Percentiles rank a stretch among this genome's conserved stretches.
Evolutionary conservation across 2,113 vertebrate species (phyloP).

Genomic region (Vulpes lagopus): DNA sequence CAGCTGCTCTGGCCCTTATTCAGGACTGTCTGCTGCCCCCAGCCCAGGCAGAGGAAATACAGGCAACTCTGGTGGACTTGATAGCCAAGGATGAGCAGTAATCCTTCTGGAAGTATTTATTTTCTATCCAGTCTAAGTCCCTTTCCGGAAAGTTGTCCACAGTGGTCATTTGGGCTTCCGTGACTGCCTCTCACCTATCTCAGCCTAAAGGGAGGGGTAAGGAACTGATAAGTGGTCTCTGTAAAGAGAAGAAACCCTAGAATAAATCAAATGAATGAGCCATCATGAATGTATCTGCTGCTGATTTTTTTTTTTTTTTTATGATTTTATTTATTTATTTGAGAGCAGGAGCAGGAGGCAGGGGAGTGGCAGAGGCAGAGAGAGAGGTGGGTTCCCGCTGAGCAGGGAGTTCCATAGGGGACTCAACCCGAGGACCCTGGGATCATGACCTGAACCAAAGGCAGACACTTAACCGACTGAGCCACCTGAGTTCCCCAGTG

Average conservation of each 20-base stretch:
- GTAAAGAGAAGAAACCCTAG: neutral
- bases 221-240: neutral
- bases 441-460: no score
- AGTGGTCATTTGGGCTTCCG: neutral
- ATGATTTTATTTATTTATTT: no score
- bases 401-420: no score
- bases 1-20: constrained; percentile 86
- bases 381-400: no score
- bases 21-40: constrained; percentile 88
- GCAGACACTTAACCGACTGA: no score
- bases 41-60: constrained; percentile 85
- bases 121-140: neutral
- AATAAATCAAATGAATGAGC: neutral
- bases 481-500: no score
- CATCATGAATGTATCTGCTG: neutral
- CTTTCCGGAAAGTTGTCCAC: neutral
- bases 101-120: neutral
- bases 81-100: constrained; percentile 57
- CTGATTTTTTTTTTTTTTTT: neutral
- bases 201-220: neutral
- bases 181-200: neutral
- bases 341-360: no score
- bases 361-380: no score
- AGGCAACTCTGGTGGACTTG: constrained; percentile 84
- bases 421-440: no score